Evolutionary conservation across 2,888 invertebrate species (phyloP).

Genomic region (Biston betularia): DNA sequence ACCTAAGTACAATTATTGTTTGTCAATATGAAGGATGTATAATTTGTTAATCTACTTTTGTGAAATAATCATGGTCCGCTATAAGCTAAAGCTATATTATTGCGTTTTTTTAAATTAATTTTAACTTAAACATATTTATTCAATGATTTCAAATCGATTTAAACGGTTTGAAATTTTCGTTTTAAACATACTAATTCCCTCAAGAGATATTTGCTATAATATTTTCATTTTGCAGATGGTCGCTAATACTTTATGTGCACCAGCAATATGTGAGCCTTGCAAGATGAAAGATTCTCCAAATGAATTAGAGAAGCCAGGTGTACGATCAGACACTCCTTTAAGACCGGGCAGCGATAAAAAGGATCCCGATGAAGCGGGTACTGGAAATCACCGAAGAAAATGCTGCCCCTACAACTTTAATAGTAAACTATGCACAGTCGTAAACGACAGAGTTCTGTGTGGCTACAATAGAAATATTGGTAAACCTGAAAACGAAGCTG

Average conservation of each 20-base stretch:
- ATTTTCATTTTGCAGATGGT: conserved; percentile 50
- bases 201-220: conserved; percentile 19
- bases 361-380: not conserved
- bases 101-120: no score
- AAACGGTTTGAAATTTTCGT: not conserved
- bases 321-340: not conserved
- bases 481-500: conserved; percentile 45
- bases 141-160: no score
- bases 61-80: no score
- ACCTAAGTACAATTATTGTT: no score
- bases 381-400: conserved; percentile 45
- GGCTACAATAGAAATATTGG: conserved; percentile 70
- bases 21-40: no score
- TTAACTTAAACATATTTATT: no score
- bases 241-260: conserved; percentile 35
- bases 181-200: not conserved
- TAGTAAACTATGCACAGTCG: conserved; percentile 58
- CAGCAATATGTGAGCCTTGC: conserved; percentile 10
- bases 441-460: conserved; percentile 69
- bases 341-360: not conserved
- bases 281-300: conserved; percentile 2
- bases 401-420: conserved; percentile 76
- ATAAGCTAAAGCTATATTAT: no score
- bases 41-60: no score
- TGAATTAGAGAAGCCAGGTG: not conserved